phyloP scores from a whole-genome alignment of 2,797 vertebrate species.

The Sebastes paucispinis region DNA sequence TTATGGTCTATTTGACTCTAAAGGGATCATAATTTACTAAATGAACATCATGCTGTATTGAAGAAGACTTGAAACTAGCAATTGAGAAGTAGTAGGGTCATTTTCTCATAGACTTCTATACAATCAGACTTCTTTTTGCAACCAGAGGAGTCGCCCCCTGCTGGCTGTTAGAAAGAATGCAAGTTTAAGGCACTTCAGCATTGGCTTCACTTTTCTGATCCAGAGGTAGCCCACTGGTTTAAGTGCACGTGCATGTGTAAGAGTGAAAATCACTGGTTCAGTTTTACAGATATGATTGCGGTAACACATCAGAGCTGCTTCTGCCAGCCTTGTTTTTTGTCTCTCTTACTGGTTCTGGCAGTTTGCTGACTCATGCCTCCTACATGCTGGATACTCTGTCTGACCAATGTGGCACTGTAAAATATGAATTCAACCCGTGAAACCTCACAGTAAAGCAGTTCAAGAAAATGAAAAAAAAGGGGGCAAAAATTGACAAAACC shows the following conservation, averaged over 20 bases:
- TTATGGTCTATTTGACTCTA: no score
- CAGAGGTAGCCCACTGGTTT: no score
- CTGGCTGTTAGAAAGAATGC: no score
- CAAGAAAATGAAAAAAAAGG: not conserved
- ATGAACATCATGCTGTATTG: no score
- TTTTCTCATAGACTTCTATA: no score
- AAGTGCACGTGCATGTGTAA: not conserved
- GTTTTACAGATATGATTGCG: constrained; percentile 10
- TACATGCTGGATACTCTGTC: not conserved
- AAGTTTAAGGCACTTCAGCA: no score
- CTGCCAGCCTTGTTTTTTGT: constrained; percentile 12
- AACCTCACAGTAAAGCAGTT: constrained; percentile 1
- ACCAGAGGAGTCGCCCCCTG: no score
- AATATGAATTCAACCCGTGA: constrained; percentile 18
- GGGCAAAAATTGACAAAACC: not conserved
- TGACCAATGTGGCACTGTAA: constrained; percentile 4
- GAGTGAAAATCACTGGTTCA: constrained; percentile 5
- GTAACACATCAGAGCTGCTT: not conserved
- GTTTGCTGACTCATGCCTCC: constrained; percentile 18
- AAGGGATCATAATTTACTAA: no score
- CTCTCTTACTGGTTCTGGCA: not conserved
- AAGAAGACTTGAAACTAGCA: no score
- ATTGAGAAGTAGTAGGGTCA: no score
- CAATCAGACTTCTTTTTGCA: no score
- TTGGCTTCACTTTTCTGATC: no score